Evolutionary conservation across 2,888 invertebrate genomes (phyloP), one percentile per base, ranked within the genome.

Genomic region (Nasonovia ribisnigri): DNA sequence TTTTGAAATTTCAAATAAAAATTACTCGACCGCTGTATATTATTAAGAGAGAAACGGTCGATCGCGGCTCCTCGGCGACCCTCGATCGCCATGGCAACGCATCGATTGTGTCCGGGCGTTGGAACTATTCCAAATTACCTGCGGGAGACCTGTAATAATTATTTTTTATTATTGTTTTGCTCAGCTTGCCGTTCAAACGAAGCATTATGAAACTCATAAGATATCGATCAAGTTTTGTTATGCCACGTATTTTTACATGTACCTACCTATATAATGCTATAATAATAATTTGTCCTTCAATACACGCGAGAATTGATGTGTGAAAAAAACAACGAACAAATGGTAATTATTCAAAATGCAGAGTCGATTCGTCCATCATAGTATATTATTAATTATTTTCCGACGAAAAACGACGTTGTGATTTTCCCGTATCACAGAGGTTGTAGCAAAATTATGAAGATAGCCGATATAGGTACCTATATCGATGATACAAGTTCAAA

Each of bases 51-150:
- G 84, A 93, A 84, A 84, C 89, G 93, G 93, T 93, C 93, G 93
- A 93, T 93, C 48, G 93, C n/a, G 57, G n/a, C 90, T 90, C 36
- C 89, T 86, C 93, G 51, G 57, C 86, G 46, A 93, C 93, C 93
- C 90, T 86, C 90, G 86, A 93, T 95, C 91, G 57, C 94, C 95
- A 95, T 95, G 94, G 95, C 94, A 94, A 95, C 95, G 93, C 94
- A 95, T 95, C 95, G 95, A 95, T 95, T 95, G 92, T 93, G 95
- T 88, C 92, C 94, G 94, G 93, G 94, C 86, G 91, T 91, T 84
- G 94, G 88, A 94, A 94, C 92, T 84, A 57, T 57, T 93, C 84
- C 57, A 60, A 89, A 90, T 93, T 93, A 90, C 93, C 93, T 90
- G 93, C 84, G 36, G 89, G 89, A 16, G 43, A 88, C 84, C 84